Evolutionary conservation across 2,797 vertebrate genomes (phyloP).

Genomic region (Adelosebastes latens): DNA sequence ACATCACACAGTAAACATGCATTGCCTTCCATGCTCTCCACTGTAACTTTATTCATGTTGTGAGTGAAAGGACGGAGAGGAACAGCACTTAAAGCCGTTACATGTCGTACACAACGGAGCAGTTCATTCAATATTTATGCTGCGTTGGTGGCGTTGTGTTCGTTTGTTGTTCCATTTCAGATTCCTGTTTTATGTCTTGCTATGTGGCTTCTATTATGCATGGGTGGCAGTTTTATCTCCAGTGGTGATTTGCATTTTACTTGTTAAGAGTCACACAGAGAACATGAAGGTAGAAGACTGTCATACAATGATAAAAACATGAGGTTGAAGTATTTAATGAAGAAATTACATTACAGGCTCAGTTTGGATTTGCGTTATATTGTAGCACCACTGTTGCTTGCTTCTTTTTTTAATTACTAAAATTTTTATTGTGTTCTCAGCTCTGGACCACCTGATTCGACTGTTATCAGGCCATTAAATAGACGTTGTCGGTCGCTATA

Average conservation of each 20-base stretch:
- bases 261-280: slow-evolving; percentile 6
- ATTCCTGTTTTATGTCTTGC: slow-evolving; percentile 52
- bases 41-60: not conserved
- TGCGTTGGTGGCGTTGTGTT: slow-evolving; percentile 6
- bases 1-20: not conserved
- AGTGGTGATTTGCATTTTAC: slow-evolving; percentile 39
- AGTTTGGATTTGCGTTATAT: too few relatives aligned
- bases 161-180: slow-evolving; percentile 47
- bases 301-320: not conserved
- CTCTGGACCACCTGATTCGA: too few relatives aligned
- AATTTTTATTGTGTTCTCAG: too few relatives aligned
- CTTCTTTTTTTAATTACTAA: too few relatives aligned
- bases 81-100: not conserved
- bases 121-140: slow-evolving; percentile 54
- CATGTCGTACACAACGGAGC: not conserved
- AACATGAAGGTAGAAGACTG: slow-evolving; percentile 1
- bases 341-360: too few relatives aligned
- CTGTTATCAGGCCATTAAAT: too few relatives aligned
- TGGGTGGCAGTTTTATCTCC: not conserved
- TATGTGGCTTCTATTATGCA: slow-evolving; percentile 32
- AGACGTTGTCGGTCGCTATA: too few relatives aligned
- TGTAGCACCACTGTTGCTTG: too few relatives aligned
- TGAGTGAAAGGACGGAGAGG: not conserved
- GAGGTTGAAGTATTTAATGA: not conserved
- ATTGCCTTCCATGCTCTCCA: not conserved